A percentile compares a stretch with the other conserved stretches of the same genome.
phyloP scores from a whole-genome alignment of 1,140 invertebrate genomes.

The Penaeus japonicus region DNA sequence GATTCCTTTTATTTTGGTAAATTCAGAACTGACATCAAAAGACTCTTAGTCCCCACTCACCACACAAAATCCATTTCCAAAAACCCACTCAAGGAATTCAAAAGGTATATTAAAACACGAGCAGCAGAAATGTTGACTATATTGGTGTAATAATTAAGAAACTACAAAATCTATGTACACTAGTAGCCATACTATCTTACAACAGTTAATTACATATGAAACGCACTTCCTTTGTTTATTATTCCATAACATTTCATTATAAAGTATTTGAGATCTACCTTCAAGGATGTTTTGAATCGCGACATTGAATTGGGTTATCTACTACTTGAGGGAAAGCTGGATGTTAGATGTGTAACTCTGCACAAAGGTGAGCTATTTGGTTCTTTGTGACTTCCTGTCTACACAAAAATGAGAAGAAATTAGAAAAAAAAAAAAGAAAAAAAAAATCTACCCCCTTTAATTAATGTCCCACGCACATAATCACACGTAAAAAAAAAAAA shows the following conservation, averaged over 20 bases:
- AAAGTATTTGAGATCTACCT: constrained; percentile 41
- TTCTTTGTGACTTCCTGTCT: background rate
- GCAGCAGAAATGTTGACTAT: constrained; percentile 50
- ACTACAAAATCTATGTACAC: constrained; percentile 55
- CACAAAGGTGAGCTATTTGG: too few species aligned
- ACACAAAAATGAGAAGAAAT: background rate
- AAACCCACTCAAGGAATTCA: too few species aligned
- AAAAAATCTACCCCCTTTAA: too few species aligned
- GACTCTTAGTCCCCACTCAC: background rate
- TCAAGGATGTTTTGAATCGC: constrained; percentile 32
- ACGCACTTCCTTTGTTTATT: constrained; percentile 1
- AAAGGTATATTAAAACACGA: constrained; percentile 25
- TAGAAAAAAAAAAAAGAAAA: background rate
- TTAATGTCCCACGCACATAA: too few species aligned
- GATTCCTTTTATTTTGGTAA: background rate
- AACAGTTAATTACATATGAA: constrained; percentile 54
- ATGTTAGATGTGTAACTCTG: background rate
- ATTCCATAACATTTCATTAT: constrained; percentile 13
- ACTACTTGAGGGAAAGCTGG: constrained; percentile 28
- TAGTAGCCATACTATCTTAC: constrained; percentile 49
- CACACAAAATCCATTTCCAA: background rate
- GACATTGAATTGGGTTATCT: constrained; percentile 1
- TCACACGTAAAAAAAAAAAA: too few species aligned
- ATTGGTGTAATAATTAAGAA: constrained; percentile 53
- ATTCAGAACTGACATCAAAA: background rate